A percentile compares a stretch with the other conserved stretches of the same genome.
Evolutionary conservation across 2,113 vertebrate species (phyloP).

Genomic region (Mormyrus lacerda): DNA sequence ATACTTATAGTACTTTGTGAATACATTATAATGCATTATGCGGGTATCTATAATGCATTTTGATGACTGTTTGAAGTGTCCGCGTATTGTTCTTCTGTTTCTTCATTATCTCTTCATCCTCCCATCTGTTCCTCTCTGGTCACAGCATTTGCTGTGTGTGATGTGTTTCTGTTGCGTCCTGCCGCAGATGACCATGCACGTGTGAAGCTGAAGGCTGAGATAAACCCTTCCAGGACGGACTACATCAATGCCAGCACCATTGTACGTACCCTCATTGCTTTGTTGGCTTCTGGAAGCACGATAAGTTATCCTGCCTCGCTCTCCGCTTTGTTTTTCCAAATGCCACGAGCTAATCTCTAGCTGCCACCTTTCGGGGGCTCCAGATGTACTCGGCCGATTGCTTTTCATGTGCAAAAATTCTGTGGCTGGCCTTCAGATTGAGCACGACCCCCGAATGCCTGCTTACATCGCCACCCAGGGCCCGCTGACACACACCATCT

Average conservation of each 20-base stretch:
- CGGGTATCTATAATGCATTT: not conserved
- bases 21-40: too few species aligned
- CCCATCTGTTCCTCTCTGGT: not conserved
- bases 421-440: slow-evolving; percentile 62
- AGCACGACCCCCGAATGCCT: slow-evolving; percentile 92
- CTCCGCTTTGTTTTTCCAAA: not conserved
- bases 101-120: not conserved
- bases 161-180: not conserved
- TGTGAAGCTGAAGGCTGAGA: slow-evolving; percentile 87
- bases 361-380: not conserved
- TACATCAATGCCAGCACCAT: slow-evolving; percentile 96
- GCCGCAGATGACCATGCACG: slow-evolving; percentile 81
- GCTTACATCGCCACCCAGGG: slow-evolving; percentile 94
- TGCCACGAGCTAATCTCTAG: not conserved
- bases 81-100: not conserved
- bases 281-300: not conserved
- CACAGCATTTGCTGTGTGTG: not conserved
- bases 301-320: not conserved
- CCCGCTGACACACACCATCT: slow-evolving; percentile 83
- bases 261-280: slow-evolving; percentile 57
- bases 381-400: not conserved
- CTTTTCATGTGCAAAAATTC: not conserved
- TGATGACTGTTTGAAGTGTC: too few species aligned
- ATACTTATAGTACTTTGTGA: too few species aligned
- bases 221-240: slow-evolving; percentile 77